Evolutionary conservation across 2,888 invertebrate species (phyloP).

Genomic region (Platypus cylindrus): DNA sequence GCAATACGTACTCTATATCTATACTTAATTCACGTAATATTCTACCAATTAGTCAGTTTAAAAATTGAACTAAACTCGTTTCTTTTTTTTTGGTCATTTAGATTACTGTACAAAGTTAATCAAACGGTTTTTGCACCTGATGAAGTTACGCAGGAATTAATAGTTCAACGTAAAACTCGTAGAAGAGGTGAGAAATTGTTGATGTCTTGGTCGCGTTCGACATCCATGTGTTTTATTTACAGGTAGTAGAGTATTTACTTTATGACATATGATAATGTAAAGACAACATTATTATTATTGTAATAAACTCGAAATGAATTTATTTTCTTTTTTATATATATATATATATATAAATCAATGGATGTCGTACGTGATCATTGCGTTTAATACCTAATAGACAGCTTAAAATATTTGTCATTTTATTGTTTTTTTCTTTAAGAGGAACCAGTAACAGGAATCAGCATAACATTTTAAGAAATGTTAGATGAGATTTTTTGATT

Average conservation of each 20-base stretch:
- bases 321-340: too few species aligned
- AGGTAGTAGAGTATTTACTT: too few species aligned
- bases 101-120: constrained; percentile 55
- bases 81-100: constrained; percentile 28
- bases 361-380: too few species aligned
- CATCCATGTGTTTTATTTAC: constrained; percentile 47
- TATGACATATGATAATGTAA: too few species aligned
- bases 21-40: too few species aligned
- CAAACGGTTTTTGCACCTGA: constrained; percentile 61
- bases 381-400: too few species aligned
- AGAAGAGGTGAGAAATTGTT: constrained; percentile 49
- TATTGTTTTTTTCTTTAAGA: constrained; percentile 33
- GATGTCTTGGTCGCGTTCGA: constrained; percentile 49
- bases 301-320: too few species aligned
- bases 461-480: constrained; percentile 45
- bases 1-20: too few species aligned
- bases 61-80: constrained; percentile 1
- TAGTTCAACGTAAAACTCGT: constrained; percentile 43
- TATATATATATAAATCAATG: not conserved
- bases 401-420: too few species aligned
- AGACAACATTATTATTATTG: too few species aligned
- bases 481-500: constrained; percentile 27
- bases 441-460: constrained; percentile 46
- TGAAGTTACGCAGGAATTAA: constrained; percentile 57
- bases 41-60: too few species aligned